phyloP scores from a whole-genome alignment of 92 coral and sea anemone species.

The Parazoanthus atlanticus region DNA sequence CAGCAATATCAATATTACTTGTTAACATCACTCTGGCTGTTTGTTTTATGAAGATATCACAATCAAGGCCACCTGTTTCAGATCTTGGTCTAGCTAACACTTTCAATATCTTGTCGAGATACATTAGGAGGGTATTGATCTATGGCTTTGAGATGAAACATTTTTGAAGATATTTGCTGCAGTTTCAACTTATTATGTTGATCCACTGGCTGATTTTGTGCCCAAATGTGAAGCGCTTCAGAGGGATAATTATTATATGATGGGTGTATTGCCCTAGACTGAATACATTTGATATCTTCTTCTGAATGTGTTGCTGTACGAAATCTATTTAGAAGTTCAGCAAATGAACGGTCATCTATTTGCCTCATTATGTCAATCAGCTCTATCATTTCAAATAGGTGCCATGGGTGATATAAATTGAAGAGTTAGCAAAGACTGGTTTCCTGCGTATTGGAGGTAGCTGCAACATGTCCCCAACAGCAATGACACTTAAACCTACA shows the following conservation, averaged over 20 bases:
- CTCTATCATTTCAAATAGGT: conserved; percentile 55
- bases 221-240: conserved; percentile 65
- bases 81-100: conserved; percentile 47
- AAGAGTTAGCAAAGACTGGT: conserved; percentile 52
- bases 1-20: conserved; percentile 43
- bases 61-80: conserved; percentile 79
- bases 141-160: conserved; percentile 55
- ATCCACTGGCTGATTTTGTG: conserved; percentile 64
- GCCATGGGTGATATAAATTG: conserved; percentile 67
- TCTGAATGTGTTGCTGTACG: conserved; percentile 66
- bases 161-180: conserved; percentile 19
- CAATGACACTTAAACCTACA: conserved; percentile 57
- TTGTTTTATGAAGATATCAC: conserved; percentile 62
- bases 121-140: conserved; percentile 64
- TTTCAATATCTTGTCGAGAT: conserved; percentile 51
- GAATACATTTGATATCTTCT: conserved; percentile 50
- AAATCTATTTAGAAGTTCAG: conserved; percentile 66
- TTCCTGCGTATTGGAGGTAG: conserved; percentile 60
- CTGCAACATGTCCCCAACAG: conserved; percentile 64
- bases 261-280: conserved; percentile 14
- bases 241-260: conserved; percentile 44
- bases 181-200: conserved; percentile 40
- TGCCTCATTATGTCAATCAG: conserved; percentile 69
- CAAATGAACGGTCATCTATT: conserved; percentile 52
- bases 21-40: conserved; percentile 69